Evolutionary conservation across 2,797 vertebrate species (phyloP).

Genomic region (Typhlichthys eigenmanni): DNA sequence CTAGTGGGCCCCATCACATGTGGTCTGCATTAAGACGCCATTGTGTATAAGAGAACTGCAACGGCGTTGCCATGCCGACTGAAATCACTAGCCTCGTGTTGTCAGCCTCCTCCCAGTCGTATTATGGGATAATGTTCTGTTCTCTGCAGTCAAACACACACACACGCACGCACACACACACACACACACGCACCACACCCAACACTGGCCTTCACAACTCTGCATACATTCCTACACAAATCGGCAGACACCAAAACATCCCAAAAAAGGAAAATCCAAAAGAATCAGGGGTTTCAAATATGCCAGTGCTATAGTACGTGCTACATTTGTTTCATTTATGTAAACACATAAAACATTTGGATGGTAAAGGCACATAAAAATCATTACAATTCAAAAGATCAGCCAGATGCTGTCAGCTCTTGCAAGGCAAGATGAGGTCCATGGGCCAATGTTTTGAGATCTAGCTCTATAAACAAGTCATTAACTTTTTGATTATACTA

Average conservation of each 20-base stretch:
- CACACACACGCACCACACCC: constrained; percentile 36
- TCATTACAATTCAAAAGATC: too few relatives aligned
- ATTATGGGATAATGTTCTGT: constrained; percentile 44
- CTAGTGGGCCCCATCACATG: constrained; percentile 56
- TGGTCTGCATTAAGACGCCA: constrained; percentile 60
- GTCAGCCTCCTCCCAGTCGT: constrained; percentile 39
- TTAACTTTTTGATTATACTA: too few relatives aligned
- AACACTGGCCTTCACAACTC: constrained; percentile 13
- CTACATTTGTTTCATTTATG: too few relatives aligned
- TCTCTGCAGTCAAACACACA: constrained; percentile 3
- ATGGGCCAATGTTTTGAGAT: too few relatives aligned
- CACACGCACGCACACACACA: constrained; percentile 8
- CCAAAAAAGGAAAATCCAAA: too few relatives aligned
- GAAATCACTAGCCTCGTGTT: constrained; percentile 53
- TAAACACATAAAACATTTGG: too few relatives aligned
- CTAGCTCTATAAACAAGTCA: too few relatives aligned
- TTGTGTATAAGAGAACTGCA: constrained; percentile 44
- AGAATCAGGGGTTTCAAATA: too few relatives aligned
- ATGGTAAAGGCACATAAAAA: too few relatives aligned
- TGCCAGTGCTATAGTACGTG: too few relatives aligned
- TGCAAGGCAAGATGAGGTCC: too few relatives aligned
- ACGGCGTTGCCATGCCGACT: constrained; percentile 37
- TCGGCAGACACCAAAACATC: not conserved
- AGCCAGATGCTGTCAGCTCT: too few relatives aligned
- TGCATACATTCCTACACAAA: constrained; percentile 13